These are phyloP conservation scores for Lophochroa leadbeateri DNA, from an alignment of 2,113 vertebrate species.

Conservation along the genomic window DNA sequence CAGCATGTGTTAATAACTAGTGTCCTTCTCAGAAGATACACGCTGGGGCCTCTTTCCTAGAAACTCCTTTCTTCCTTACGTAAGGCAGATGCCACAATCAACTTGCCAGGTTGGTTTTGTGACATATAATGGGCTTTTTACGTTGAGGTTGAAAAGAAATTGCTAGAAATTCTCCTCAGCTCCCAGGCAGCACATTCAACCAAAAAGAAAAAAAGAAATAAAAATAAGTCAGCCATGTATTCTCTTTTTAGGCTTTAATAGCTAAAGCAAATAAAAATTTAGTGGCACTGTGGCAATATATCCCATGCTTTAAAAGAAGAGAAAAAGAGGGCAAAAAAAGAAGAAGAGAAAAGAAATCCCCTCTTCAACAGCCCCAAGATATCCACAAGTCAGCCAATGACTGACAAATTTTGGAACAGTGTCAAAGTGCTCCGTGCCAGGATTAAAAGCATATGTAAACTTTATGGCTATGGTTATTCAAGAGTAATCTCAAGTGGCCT, in stretches of 20 bases:
- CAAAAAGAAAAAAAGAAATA: not conserved
- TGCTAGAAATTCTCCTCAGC: slow-evolving; percentile 37
- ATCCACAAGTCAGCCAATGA: slow-evolving; percentile 37
- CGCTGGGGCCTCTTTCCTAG: not conserved
- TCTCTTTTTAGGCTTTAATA: not conserved
- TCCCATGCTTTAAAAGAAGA: not conserved
- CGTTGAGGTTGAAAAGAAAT: not conserved
- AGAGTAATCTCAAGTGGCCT: slow-evolving; percentile 23
- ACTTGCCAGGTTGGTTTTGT: not conserved
- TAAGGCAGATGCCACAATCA: not conserved
- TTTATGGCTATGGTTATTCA: slow-evolving; percentile 31
- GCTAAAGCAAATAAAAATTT: not conserved
- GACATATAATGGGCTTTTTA: not conserved
- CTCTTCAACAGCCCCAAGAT: slow-evolving; percentile 30
- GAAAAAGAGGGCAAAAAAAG: rapidly evolving
- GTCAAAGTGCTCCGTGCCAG: slow-evolving; percentile 37
- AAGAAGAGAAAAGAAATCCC: not conserved
- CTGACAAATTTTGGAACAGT: slow-evolving; percentile 38
- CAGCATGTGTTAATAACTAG: not conserved
- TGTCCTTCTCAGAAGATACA: not conserved
- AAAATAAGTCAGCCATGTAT: not conserved
- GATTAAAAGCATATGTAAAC: slow-evolving; percentile 59
- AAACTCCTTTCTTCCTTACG: not conserved
- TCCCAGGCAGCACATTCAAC: not conserved
- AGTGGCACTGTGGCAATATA: not conserved